These are phyloP conservation scores for Drosophila sp. DNA, from an alignment of 1,140 invertebrate genomes.

Conservation along the genomic window DNA sequence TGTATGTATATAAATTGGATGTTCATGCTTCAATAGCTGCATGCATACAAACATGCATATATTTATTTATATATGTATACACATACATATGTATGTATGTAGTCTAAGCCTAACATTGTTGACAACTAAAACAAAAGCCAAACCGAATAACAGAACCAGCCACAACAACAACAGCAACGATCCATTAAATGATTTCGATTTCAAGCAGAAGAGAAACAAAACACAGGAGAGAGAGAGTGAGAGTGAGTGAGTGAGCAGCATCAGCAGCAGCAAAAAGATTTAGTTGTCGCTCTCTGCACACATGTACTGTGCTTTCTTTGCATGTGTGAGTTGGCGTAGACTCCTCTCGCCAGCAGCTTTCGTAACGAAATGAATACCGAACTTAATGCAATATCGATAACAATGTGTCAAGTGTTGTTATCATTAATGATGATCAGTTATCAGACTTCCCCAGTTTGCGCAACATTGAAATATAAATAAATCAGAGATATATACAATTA, in stretches of 20 bases:
- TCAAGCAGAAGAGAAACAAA: constrained; percentile 14
- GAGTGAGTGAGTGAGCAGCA: background rate
- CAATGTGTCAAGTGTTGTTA: constrained; percentile 36
- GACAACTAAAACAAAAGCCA: constrained; percentile 71
- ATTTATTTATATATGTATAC: background rate
- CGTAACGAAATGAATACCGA: constrained; percentile 22
- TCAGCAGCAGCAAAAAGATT: constrained; percentile 27
- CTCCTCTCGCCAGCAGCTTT: constrained; percentile 13
- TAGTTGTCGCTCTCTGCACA: constrained; percentile 15
- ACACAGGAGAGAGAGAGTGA: background rate
- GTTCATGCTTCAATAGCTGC: constrained; percentile 81
- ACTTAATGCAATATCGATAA: constrained; percentile 37
- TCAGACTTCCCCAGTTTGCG: too few species aligned
- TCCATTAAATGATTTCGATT: constrained; percentile 54
- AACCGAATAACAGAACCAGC: constrained; percentile 20
- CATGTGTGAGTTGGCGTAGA: constrained; percentile 14
- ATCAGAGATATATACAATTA: too few species aligned
- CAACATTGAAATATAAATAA: too few species aligned
- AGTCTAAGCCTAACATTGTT: constrained; percentile 70
- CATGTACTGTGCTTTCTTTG: background rate
- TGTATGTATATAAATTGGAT: constrained; percentile 74
- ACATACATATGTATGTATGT: background rate
- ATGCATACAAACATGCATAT: constrained; percentile 53
- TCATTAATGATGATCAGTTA: constrained; percentile 4
- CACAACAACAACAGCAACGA: constrained; percentile 23